phyloP scores from a whole-genome alignment of 2,888 invertebrate species.

The Lasioglossum figueresi region DNA sequence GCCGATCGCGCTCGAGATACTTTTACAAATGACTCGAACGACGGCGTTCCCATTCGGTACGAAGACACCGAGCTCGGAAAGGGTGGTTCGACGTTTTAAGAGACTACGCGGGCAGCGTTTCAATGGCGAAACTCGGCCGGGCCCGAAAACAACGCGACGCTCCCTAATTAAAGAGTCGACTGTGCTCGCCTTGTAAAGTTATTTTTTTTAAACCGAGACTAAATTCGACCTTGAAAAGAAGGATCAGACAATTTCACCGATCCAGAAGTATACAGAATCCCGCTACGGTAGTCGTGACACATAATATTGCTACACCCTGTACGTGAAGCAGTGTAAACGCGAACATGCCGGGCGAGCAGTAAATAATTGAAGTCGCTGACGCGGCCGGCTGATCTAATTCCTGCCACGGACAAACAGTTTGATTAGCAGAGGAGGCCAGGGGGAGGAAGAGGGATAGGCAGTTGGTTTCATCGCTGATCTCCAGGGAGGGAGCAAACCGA shows the following conservation, averaged over 20 bases:
- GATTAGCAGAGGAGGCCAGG: slow-evolving; percentile 36
- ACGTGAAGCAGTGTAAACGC: not conserved
- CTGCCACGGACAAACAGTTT: slow-evolving; percentile 51
- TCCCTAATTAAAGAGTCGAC: not conserved
- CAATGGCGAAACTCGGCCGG: not conserved
- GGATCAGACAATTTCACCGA: not conserved
- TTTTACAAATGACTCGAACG: slow-evolving; percentile 1
- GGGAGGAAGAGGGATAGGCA: not conserved
- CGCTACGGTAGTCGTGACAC: too few species aligned
- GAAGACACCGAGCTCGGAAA: not conserved
- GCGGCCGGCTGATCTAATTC: slow-evolving; percentile 41
- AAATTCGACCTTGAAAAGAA: not conserved
- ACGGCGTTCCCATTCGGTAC: not conserved
- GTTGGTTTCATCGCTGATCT: not conserved
- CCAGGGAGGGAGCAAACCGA: not conserved
- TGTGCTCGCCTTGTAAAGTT: not conserved
- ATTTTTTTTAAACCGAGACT: not conserved
- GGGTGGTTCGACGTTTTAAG: not conserved
- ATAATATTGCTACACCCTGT: not conserved
- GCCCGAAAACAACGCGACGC: not conserved
- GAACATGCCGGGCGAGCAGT: slow-evolving; percentile 34
- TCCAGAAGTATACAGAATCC: too few species aligned
- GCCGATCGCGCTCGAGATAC: slow-evolving; percentile 24
- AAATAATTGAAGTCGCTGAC: slow-evolving; percentile 52
- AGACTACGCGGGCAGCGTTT: not conserved